Evolutionary conservation across 2,888 invertebrate species (phyloP).

Genomic region (Phengaris alcon): DNA sequence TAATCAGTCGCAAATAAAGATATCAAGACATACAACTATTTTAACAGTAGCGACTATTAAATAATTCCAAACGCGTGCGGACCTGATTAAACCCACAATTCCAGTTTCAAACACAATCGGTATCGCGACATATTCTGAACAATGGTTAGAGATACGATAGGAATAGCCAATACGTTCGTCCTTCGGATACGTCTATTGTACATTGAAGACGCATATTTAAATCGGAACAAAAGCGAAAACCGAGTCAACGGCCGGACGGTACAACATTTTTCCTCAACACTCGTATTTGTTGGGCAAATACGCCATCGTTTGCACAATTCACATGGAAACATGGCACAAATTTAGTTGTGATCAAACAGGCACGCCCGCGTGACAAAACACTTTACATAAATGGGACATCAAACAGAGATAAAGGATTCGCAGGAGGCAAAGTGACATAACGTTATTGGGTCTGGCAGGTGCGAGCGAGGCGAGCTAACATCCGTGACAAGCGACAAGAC

Average conservation of each 20-base stretch:
- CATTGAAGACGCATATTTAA: slow-evolving; percentile 54
- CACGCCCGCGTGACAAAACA: slow-evolving; percentile 57
- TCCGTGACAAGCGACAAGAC: slow-evolving; percentile 42
- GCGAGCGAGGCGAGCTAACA: slow-evolving; percentile 50
- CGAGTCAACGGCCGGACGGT: slow-evolving; percentile 53
- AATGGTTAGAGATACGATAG: slow-evolving; percentile 70
- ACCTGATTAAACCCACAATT: slow-evolving; percentile 66
- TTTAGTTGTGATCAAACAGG: slow-evolving; percentile 57
- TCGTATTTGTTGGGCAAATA: slow-evolving; percentile 24
- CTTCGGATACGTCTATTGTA: slow-evolving; percentile 46
- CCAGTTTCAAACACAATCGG: slow-evolving; percentile 65
- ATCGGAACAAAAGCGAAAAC: slow-evolving; percentile 49
- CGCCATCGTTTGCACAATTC: slow-evolving; percentile 34
- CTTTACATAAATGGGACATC: slow-evolving; percentile 43
- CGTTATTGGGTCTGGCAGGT: slow-evolving; percentile 55
- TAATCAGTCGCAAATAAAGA: slow-evolving; percentile 8
- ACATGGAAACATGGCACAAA: slow-evolving; percentile 57
- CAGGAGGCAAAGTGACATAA: slow-evolving; percentile 57
- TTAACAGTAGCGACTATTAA: slow-evolving; percentile 34
- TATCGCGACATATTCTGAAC: slow-evolving; percentile 75
- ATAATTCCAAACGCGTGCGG: slow-evolving; percentile 61
- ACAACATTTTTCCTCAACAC: slow-evolving; percentile 15
- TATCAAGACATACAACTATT: slow-evolving; percentile 12
- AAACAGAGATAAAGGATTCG: slow-evolving; percentile 20
- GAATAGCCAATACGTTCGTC: slow-evolving; percentile 71